Conservation (phyloP, 1,140 invertebrate genomes). For the Ooceraea biroi region DNA sequence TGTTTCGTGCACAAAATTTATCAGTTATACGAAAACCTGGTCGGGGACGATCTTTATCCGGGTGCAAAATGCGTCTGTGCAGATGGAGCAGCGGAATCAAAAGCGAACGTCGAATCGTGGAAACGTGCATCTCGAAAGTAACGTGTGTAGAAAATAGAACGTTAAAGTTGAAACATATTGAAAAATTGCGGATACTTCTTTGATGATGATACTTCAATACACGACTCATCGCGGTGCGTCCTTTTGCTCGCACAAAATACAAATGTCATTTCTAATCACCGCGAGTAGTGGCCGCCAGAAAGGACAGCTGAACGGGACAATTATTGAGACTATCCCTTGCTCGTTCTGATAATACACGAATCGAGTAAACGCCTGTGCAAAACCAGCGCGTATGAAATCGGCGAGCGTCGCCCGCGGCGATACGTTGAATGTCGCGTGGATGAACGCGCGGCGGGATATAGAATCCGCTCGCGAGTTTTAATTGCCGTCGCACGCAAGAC, state of each 20-base stretch:
- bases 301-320: slow-evolving; percentile 14
- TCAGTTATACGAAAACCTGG: background rate
- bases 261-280: slow-evolving; percentile 47
- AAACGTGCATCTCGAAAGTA: background rate
- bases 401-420: background rate
- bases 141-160: background rate
- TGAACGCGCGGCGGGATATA: slow-evolving; percentile 16
- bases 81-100: background rate
- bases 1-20: slow-evolving; percentile 35
- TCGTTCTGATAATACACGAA: slow-evolving; percentile 36
- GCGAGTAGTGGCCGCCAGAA: slow-evolving; percentile 34
- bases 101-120: background rate
- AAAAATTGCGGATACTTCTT: background rate
- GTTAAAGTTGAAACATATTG: slow-evolving; percentile 14
- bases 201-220: slow-evolving; percentile 20
- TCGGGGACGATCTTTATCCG: slow-evolving; percentile 7
- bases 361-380: slow-evolving; percentile 3
- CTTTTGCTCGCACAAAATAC: background rate
- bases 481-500: slow-evolving; percentile 66
- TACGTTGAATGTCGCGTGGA: background rate
- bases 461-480: slow-evolving; percentile 70
- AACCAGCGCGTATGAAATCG: slow-evolving; percentile 30
- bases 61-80: background rate
- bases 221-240: slow-evolving; percentile 20
- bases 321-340: slow-evolving; percentile 54